Conservation (phyloP, 2,797 vertebrate species). For the Acipenser transmontanus region DNA sequence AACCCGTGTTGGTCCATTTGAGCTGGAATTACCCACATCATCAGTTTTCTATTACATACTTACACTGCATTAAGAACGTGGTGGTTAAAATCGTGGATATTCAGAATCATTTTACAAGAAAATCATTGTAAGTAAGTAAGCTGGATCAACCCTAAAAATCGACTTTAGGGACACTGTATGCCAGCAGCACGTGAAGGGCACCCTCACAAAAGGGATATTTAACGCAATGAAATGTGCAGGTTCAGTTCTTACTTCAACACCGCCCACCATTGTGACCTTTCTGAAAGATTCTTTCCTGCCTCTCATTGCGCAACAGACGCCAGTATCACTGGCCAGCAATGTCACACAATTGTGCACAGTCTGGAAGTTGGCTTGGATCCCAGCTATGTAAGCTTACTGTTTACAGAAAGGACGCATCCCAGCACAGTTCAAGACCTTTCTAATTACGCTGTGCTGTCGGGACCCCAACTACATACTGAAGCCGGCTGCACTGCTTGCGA, state of each 20-base stretch:
- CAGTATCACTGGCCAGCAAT: background rate
- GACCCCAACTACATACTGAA: background rate
- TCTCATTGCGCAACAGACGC: constrained; percentile 3
- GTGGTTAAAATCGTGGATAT: no score
- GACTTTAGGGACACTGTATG: constrained; percentile 52
- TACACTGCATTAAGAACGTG: no score
- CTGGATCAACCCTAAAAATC: no score
- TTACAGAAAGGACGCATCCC: background rate
- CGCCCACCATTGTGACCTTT: constrained; percentile 12
- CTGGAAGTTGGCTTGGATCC: background rate
- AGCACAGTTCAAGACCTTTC: background rate
- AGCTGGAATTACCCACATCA: no score
- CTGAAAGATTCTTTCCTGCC: constrained; percentile 17
- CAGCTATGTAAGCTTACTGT: background rate
- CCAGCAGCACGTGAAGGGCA: constrained; percentile 36
- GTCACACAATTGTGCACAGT: background rate
- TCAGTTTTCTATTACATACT: no score
- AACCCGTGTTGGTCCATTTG: no score
- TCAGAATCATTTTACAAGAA: no score
- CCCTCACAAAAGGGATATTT: constrained; percentile 38
- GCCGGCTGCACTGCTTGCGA: background rate
- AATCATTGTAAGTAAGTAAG: no score
- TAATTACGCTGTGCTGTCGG: background rate
- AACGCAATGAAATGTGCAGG: constrained; percentile 13
- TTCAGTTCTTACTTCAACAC: constrained; percentile 6